Percentiles rank a stretch among this genome's conserved stretches.
These are phyloP conservation scores for Leptinotarsa lineolata DNA, from an alignment of 1,140 invertebrate genomes.

Conservation along the genomic window DNA sequence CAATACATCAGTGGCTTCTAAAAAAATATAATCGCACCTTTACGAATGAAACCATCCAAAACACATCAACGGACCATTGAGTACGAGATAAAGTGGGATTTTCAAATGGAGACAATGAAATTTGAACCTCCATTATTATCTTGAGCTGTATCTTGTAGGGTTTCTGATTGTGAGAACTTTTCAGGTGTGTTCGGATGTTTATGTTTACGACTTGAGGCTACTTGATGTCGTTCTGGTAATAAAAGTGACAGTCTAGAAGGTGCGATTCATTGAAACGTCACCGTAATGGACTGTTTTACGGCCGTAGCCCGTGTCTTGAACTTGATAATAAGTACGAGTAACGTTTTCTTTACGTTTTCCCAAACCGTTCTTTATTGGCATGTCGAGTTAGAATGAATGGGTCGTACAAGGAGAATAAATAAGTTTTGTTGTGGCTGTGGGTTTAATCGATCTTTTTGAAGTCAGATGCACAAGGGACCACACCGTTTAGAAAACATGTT, in stretches of 20 bases:
- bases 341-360: conserved; percentile 2
- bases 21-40: conserved; percentile 8
- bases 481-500: no score
- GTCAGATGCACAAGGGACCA: no score
- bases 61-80: not conserved
- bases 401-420: no score
- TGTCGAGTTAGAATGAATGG: not conserved
- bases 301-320: conserved; percentile 44
- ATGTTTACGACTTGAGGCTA: conserved; percentile 46
- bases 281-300: conserved; percentile 51
- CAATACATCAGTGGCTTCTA: not conserved
- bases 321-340: conserved; percentile 34
- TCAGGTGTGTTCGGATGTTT: conserved; percentile 38
- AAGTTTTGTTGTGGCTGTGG: no score
- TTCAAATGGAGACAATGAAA: conserved; percentile 15
- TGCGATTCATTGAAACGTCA: conserved; percentile 51
- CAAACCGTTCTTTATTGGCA: conserved; percentile 14
- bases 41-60: not conserved
- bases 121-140: conserved; percentile 23
- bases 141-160: conserved; percentile 11
- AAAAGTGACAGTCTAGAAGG: conserved; percentile 48
- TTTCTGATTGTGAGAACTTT: conserved; percentile 28
- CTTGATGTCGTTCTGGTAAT: conserved; percentile 47
- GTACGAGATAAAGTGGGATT: not conserved
- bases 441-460: no score